Conservation (phyloP, 2,888 invertebrate genomes). For the Pristionchus arcanus region DNA sequence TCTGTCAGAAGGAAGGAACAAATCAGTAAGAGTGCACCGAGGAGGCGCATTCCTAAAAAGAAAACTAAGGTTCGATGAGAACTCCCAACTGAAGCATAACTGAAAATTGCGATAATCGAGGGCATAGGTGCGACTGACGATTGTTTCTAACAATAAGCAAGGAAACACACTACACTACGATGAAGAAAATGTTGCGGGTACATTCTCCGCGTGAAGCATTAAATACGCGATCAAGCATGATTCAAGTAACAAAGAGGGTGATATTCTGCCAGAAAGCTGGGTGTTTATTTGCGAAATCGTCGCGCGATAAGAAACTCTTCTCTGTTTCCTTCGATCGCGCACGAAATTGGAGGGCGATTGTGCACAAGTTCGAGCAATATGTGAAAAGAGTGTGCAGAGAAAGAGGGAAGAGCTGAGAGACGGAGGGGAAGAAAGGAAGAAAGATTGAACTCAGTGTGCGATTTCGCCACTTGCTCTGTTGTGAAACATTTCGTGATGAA, state of each 20-base stretch:
- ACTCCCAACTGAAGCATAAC: too few species aligned
- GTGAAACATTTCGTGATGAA: slow-evolving; percentile 3
- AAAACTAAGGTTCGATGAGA: not conserved
- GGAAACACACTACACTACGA: too few species aligned
- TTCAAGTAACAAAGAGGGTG: not conserved
- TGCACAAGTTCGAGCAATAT: not conserved
- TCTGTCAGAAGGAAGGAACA: not conserved
- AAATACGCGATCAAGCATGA: not conserved
- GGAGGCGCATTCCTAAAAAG: not conserved
- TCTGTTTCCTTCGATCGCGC: not conserved
- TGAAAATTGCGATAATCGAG: too few species aligned
- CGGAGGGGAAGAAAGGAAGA: too few species aligned
- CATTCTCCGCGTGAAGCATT: not conserved
- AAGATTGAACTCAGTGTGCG: not conserved
- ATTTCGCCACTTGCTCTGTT: slow-evolving; percentile 5
- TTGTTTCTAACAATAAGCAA: too few species aligned
- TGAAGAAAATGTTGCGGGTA: too few species aligned
- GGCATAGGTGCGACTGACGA: too few species aligned
- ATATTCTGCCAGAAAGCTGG: not conserved
- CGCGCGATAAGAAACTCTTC: slow-evolving; percentile 12
- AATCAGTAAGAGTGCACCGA: not conserved
- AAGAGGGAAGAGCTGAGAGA: not conserved
- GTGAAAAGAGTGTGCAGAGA: not conserved
- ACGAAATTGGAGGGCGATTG: not conserved
- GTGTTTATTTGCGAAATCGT: slow-evolving; percentile 20